Conservation (phyloP, 1,140 invertebrate species). For the Plectus sambesii region DNA sequence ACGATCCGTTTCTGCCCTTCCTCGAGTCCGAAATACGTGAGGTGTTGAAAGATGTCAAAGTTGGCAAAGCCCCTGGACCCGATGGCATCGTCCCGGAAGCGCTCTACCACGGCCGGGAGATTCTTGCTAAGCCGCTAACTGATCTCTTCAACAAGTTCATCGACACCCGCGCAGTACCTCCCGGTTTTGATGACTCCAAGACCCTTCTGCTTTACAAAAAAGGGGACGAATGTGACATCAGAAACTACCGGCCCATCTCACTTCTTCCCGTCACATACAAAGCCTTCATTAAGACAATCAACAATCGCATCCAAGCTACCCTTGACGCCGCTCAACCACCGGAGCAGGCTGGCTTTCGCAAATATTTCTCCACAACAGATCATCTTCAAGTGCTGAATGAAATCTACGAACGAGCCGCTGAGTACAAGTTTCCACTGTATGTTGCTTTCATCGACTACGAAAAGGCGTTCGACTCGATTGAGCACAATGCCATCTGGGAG, state of each 20-base stretch:
- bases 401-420: conserved; percentile 26
- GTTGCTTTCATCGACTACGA: conserved; percentile 33
- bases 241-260: conserved; percentile 24
- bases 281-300: conserved; percentile 8
- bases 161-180: conserved; percentile 1
- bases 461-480: conserved; percentile 37
- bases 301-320: conserved; percentile 5
- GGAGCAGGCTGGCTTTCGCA: conserved; percentile 22
- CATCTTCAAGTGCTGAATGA: conserved; percentile 17
- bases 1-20: too few species aligned
- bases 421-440: conserved; percentile 31
- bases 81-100: too few species aligned
- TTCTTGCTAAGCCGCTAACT: conserved; percentile 9
- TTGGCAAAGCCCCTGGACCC: too few species aligned
- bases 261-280: conserved; percentile 20
- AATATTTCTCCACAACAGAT: conserved; percentile 21
- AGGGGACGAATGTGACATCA: conserved; percentile 7
- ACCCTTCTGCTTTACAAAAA: conserved; percentile 19
- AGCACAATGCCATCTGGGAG: conserved; percentile 15
- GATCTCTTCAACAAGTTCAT: conserved; percentile 9
- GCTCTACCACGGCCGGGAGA: too few species aligned
- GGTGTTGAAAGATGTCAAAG: too few species aligned
- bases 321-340: conserved; percentile 11
- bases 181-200: conserved; percentile 3
- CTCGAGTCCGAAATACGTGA: too few species aligned